Conservation (phyloP, 1,140 invertebrate species). For the Bicyclus anynana region DNA sequence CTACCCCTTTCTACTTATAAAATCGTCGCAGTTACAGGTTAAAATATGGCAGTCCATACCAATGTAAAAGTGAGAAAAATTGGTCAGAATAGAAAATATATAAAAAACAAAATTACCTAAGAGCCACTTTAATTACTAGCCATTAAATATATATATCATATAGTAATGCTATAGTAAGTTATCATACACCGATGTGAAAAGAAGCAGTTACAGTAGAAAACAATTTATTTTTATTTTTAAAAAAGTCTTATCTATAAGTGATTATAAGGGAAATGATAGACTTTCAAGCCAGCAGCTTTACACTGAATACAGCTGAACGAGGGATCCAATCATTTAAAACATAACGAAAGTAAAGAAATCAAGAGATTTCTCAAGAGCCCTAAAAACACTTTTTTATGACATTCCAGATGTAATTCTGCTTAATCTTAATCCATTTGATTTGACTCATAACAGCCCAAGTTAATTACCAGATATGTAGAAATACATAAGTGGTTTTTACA, state of each 20-base stretch:
- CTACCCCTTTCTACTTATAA: no score
- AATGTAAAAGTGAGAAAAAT: slow-evolving; percentile 71
- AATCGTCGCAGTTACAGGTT: slow-evolving; percentile 21
- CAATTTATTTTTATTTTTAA: slow-evolving; percentile 65
- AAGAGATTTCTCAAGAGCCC: no score
- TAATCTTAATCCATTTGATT: no score
- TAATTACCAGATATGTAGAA: no score
- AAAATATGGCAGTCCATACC: slow-evolving; percentile 70
- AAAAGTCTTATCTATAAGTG: slow-evolving; percentile 56
- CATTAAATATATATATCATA: slow-evolving; percentile 52
- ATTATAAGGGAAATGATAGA: not conserved
- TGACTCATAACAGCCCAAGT: no score
- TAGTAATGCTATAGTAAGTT: slow-evolving; percentile 49
- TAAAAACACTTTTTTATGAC: no score
- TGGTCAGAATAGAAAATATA: slow-evolving; percentile 65
- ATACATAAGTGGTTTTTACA: no score
- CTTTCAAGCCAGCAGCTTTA: no score
- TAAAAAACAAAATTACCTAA: slow-evolving; percentile 37
- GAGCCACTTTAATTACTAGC: slow-evolving; percentile 47
- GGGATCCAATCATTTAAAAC: no score
- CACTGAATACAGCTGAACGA: no score
- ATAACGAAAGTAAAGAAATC: no score
- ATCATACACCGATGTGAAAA: slow-evolving; percentile 65
- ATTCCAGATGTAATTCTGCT: no score
- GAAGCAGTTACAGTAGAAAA: slow-evolving; percentile 72